Evolutionary conservation across 2,797 vertebrate genomes (phyloP).

Genomic region (Diplodus sargus): DNA sequence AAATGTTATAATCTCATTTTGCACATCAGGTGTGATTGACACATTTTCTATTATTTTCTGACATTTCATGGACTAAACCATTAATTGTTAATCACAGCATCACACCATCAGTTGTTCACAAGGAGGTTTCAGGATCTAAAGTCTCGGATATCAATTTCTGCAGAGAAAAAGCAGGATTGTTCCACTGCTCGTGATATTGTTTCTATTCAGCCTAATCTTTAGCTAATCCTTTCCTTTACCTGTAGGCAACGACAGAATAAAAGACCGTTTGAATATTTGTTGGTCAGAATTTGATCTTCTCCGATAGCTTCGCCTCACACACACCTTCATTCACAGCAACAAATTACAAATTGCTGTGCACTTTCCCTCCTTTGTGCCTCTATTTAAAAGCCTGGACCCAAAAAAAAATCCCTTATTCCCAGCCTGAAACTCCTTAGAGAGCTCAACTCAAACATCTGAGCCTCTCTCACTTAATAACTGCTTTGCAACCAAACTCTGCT

Average conservation of each 20-base stretch:
- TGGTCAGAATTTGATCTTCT: neutral
- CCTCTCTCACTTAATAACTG: conserved; percentile 31
- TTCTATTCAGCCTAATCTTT: neutral
- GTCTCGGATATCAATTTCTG: neutral
- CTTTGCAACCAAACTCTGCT: conserved; percentile 46
- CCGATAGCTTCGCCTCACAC: neutral
- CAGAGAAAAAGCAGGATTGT: neutral
- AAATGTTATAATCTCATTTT: no score
- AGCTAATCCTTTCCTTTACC: neutral
- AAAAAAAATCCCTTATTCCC: conserved; percentile 29
- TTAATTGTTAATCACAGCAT: neutral
- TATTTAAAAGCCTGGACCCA: conserved; percentile 8
- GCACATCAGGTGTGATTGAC: no score
- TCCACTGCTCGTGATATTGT: neutral
- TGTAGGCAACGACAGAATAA: neutral
- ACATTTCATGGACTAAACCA: no score
- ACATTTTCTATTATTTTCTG: no score
- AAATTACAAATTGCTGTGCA: conserved; percentile 7
- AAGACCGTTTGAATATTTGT: neutral
- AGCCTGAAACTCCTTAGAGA: conserved; percentile 53
- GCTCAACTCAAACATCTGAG: conserved; percentile 36
- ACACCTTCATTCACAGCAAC: conserved; percentile 9
- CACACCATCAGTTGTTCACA: neutral
- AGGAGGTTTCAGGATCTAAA: neutral
- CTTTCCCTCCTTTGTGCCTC: conserved; percentile 32